These are phyloP conservation scores for Botia kubotai DNA, from an alignment of 2,797 vertebrate species.

Conservation along the genomic window DNA sequence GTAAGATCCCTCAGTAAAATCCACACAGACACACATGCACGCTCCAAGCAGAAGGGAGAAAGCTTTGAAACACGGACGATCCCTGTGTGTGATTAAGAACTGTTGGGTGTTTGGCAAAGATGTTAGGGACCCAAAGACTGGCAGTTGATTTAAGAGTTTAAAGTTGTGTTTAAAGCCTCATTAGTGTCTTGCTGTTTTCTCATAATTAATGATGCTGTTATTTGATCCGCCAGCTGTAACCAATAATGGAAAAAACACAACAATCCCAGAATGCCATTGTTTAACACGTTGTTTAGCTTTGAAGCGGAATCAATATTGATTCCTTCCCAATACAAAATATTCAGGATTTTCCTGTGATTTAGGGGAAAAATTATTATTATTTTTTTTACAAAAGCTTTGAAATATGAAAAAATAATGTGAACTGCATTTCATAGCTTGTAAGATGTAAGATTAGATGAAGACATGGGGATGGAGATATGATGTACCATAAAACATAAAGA, in stretches of 20 bases:
- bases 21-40: constrained; percentile 38
- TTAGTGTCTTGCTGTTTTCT: constrained; percentile 12
- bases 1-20: constrained; percentile 51
- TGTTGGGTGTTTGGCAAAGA: constrained; percentile 15
- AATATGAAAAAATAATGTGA: neutral
- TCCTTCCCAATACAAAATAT: neutral
- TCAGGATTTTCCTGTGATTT: neutral
- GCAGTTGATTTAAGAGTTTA: constrained; percentile 21
- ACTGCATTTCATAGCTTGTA: neutral
- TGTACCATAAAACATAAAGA: too few relatives aligned
- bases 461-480: constrained; percentile 1
- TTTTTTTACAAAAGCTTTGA: neutral
- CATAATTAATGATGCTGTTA: constrained; percentile 32
- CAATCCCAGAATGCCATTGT: neutral
- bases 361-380: too few relatives aligned
- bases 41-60: constrained; percentile 38
- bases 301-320: neutral
- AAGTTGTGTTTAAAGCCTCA: constrained; percentile 28
- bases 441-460: neutral
- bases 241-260: neutral
- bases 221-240: constrained; percentile 13
- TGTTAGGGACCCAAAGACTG: constrained; percentile 3
- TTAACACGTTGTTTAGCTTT: neutral
- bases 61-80: constrained; percentile 30
- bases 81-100: constrained; percentile 33